A percentile compares a stretch with the other conserved stretches of the same genome.
Evolutionary conservation across 2,797 vertebrate species (phyloP).

Genomic region (Salarias fasciatus): DNA sequence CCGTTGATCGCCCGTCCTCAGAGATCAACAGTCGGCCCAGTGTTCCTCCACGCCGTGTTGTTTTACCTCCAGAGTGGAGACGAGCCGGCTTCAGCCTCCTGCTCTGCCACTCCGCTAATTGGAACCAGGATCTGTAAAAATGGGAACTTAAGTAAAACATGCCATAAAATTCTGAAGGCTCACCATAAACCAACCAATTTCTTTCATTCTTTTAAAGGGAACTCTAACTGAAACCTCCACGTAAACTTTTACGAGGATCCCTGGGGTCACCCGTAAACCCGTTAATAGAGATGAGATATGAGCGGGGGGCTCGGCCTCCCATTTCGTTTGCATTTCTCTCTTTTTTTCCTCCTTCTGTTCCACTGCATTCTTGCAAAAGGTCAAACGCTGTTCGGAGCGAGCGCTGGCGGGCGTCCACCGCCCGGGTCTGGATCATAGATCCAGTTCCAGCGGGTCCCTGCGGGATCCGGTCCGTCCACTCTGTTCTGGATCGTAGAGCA

Average conservation of each 20-base stretch:
- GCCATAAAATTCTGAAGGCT: slow-evolving; percentile 89
- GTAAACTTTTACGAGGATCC: slow-evolving; percentile 89
- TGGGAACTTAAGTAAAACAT: slow-evolving; percentile 90
- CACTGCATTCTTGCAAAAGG: slow-evolving; percentile 79
- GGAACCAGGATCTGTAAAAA: slow-evolving; percentile 89
- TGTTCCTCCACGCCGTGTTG: slow-evolving; percentile 53
- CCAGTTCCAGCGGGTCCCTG: too few relatives aligned
- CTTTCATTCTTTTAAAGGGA: slow-evolving; percentile 87
- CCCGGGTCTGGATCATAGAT: slow-evolving; percentile 56
- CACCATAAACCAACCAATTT: slow-evolving; percentile 88
- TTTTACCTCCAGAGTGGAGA: slow-evolving; percentile 71
- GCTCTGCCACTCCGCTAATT: slow-evolving; percentile 83
- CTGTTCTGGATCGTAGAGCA: too few relatives aligned
- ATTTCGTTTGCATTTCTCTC: slow-evolving; percentile 81
- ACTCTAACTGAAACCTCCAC: slow-evolving; percentile 85
- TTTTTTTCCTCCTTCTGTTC: slow-evolving; percentile 53
- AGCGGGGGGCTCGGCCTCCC: slow-evolving; percentile 84
- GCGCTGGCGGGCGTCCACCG: slow-evolving; percentile 48
- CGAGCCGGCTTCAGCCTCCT: slow-evolving; percentile 71
- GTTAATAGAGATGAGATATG: slow-evolving; percentile 91
- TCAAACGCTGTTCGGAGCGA: slow-evolving; percentile 78
- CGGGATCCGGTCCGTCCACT: too few relatives aligned
- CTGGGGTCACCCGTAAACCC: slow-evolving; percentile 88
- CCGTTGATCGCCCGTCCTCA: slow-evolving; percentile 77
- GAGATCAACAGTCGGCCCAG: slow-evolving; percentile 81